Percentiles rank a stretch among this genome's conserved stretches.
These are phyloP conservation scores for Nineta flava DNA, from an alignment of 2,888 invertebrate genomes.

Conservation along the genomic window DNA sequence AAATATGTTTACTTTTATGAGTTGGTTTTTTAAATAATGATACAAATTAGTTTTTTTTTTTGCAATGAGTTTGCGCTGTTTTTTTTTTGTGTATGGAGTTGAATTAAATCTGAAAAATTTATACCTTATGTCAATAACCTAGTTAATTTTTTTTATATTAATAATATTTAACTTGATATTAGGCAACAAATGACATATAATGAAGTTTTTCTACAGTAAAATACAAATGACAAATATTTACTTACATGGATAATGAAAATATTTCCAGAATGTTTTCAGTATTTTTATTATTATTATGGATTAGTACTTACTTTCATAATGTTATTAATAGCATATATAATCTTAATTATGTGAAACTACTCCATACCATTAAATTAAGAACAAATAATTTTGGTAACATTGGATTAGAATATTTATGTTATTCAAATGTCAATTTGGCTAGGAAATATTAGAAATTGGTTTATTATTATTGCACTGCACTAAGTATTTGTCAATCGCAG, in stretches of 20 bases:
- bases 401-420: constrained; percentile 16
- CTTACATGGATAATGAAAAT: too few relatives aligned
- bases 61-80: not conserved
- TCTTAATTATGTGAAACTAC: constrained; percentile 21
- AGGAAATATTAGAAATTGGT: constrained; percentile 7
- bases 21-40: not conserved
- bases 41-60: not conserved
- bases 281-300: too few relatives aligned
- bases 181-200: too few relatives aligned
- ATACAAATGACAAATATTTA: too few relatives aligned
- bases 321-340: constrained; percentile 14
- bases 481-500: constrained; percentile 10
- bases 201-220: too few relatives aligned
- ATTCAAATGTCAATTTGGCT: constrained; percentile 12
- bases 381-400: constrained; percentile 29
- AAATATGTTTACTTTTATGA: not conserved
- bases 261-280: too few relatives aligned
- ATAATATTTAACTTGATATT: not conserved
- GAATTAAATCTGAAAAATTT: not conserved
- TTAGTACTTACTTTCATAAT: constrained; percentile 5
- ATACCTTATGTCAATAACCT: not conserved
- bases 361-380: constrained; percentile 20
- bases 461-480: constrained; percentile 9
- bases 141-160: not conserved
- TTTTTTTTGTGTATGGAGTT: not conserved